These are phyloP conservation scores for Labeo calbasu DNA, from an alignment of 2,797 vertebrate genomes.

Conservation along the genomic window DNA sequence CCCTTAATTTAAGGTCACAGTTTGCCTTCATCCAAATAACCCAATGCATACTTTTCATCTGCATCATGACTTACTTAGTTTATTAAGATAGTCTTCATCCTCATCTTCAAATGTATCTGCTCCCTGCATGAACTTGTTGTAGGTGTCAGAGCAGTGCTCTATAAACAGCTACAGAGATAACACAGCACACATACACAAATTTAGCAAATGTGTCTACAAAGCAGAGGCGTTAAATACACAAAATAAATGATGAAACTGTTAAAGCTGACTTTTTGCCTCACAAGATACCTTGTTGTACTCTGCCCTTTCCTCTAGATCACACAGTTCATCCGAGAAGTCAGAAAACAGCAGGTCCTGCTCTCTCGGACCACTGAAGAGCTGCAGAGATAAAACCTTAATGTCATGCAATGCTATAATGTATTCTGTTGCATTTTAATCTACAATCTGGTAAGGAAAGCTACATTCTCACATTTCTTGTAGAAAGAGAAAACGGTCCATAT, in stretches of 20 bases:
- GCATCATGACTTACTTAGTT: conserved; percentile 83
- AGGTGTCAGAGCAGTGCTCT: conserved; percentile 86
- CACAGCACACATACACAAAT: conserved; percentile 6
- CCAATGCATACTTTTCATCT: too few relatives aligned
- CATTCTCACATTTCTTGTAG: background rate
- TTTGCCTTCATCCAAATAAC: too few relatives aligned
- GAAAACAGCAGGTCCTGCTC: conserved; percentile 83
- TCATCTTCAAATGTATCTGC: conserved; percentile 87
- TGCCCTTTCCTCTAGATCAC: conserved; percentile 84
- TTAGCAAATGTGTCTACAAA: background rate
- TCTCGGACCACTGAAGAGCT: conserved; percentile 73
- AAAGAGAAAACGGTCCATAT: background rate
- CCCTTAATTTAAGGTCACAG: background rate
- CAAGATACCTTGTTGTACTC: conserved; percentile 86
- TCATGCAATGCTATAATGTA: background rate
- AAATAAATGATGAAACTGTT: background rate
- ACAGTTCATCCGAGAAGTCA: conserved; percentile 80
- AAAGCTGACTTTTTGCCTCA: background rate
- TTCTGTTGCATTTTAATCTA: background rate
- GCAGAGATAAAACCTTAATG: background rate
- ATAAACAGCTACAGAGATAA: conserved; percentile 81
- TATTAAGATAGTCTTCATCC: conserved; percentile 79
- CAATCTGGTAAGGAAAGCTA: background rate
- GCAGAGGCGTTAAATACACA: background rate
- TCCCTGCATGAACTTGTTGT: conserved; percentile 90